These are phyloP conservation scores for Coregonus clupeaformis DNA, from an alignment of 2,113 vertebrate genomes.

Conservation along the genomic window DNA sequence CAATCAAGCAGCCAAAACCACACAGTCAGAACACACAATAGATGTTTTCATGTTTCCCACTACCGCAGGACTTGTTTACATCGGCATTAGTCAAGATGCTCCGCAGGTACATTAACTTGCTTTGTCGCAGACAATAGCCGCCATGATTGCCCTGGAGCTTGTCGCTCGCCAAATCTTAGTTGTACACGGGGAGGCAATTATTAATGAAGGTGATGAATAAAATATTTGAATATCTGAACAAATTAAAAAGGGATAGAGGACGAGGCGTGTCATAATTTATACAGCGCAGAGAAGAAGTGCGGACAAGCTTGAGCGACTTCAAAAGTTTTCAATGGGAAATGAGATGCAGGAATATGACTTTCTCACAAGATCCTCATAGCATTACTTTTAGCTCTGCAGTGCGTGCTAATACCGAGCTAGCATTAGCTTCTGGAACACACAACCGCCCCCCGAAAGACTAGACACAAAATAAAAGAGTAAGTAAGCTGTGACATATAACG, in stretches of 20 bases:
- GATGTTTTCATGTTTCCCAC: not conserved
- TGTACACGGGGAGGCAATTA: slow-evolving; percentile 37
- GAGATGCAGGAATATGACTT: slow-evolving; percentile 53
- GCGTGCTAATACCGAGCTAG: slow-evolving; percentile 50
- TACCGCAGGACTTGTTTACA: slow-evolving; percentile 31
- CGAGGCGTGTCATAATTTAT: slow-evolving; percentile 24
- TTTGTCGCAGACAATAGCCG: slow-evolving; percentile 21
- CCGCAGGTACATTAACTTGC: slow-evolving; percentile 23
- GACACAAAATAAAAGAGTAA: slow-evolving; percentile 38
- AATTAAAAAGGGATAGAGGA: slow-evolving; percentile 10
- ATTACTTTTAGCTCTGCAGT: slow-evolving; percentile 26
- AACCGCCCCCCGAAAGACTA: slow-evolving; percentile 46
- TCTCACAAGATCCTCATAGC: not conserved
- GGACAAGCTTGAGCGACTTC: slow-evolving; percentile 53
- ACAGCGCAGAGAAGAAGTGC: slow-evolving; percentile 27
- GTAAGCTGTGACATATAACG: slow-evolving; percentile 59
- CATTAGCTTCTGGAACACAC: slow-evolving; percentile 31
- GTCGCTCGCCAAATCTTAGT: slow-evolving; percentile 44
- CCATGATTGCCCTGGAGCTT: slow-evolving; percentile 34
- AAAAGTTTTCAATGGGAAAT: slow-evolving; percentile 55
- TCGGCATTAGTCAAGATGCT: slow-evolving; percentile 23
- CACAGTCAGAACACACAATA: slow-evolving; percentile 10
- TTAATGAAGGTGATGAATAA: slow-evolving; percentile 27
- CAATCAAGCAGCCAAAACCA: slow-evolving; percentile 16
- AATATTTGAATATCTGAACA: slow-evolving; percentile 33